Percentiles rank a stretch among this genome's conserved stretches.
These are phyloP conservation scores for Pectinophora gossypiella DNA, from an alignment of 1,140 invertebrate species.

Conservation along the genomic window DNA sequence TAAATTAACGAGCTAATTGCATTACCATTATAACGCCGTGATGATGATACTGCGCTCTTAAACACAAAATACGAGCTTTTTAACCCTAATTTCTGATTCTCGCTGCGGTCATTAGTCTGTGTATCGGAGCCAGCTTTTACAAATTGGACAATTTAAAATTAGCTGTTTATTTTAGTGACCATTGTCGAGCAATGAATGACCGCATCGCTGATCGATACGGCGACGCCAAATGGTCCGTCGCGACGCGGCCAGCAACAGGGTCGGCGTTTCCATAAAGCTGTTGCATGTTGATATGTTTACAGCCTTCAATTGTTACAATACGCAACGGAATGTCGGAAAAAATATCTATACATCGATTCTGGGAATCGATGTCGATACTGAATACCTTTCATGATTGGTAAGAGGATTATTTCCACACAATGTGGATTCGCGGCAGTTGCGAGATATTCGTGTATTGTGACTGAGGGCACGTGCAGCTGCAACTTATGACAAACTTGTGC, in stretches of 20 bases:
- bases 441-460: background rate
- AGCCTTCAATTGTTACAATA: background rate
- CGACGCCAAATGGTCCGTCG: constrained; percentile 52
- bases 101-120: background rate
- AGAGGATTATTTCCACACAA: constrained; percentile 1
- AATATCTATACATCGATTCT: background rate
- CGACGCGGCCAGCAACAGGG: constrained; percentile 25
- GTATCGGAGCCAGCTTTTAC: background rate
- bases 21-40: background rate
- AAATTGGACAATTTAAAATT: constrained; percentile 2
- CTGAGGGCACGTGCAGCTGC: constrained; percentile 1
- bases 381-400: background rate
- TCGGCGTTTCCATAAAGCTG: constrained; percentile 8
- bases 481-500: background rate
- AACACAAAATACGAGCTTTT: background rate
- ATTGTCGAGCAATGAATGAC: constrained; percentile 28
- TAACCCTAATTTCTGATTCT: background rate
- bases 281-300: background rate
- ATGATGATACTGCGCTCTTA: too few relatives aligned
- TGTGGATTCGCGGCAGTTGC: background rate
- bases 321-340: background rate
- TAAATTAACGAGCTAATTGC: background rate
- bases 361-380: background rate
- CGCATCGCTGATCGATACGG: constrained; percentile 50
- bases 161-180: constrained; percentile 27